Conservation (phyloP, 2,113 vertebrate species). For the Hypomesus transpacificus region DNA sequence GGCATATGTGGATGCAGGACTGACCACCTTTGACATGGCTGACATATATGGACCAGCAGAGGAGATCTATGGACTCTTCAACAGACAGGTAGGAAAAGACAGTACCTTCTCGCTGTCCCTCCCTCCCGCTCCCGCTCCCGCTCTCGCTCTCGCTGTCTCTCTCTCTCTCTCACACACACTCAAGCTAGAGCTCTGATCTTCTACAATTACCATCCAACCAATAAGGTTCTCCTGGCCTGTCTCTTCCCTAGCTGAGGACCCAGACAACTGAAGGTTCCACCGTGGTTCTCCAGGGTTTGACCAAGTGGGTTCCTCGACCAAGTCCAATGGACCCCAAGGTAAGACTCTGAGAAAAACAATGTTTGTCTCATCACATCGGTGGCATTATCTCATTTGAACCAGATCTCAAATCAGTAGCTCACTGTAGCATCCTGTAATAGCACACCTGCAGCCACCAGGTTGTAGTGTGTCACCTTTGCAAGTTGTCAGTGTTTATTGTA, state of each 20-base stretch:
- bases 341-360: conserved; percentile 2
- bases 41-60: conserved; percentile 60
- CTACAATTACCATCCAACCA: no score
- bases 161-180: no score
- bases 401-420: no score
- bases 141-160: background rate
- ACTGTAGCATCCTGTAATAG: no score
- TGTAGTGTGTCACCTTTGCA: no score
- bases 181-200: no score
- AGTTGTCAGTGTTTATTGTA: no score
- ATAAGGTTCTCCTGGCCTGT: background rate
- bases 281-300: conserved; percentile 44
- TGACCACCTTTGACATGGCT: conserved; percentile 60
- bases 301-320: conserved; percentile 50
- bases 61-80: conserved; percentile 53
- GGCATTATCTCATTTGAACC: no score
- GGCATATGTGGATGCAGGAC: conserved; percentile 44
- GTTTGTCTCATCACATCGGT: no score
- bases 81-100: conserved; percentile 37
- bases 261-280: background rate
- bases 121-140: background rate
- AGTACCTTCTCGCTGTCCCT: background rate
- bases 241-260: conserved; percentile 27
- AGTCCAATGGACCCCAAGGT: conserved; percentile 55
- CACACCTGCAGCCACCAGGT: no score